Evolutionary conservation across 2,888 invertebrate species (phyloP).

Genomic region (Zaprionus bogoriensis): DNA sequence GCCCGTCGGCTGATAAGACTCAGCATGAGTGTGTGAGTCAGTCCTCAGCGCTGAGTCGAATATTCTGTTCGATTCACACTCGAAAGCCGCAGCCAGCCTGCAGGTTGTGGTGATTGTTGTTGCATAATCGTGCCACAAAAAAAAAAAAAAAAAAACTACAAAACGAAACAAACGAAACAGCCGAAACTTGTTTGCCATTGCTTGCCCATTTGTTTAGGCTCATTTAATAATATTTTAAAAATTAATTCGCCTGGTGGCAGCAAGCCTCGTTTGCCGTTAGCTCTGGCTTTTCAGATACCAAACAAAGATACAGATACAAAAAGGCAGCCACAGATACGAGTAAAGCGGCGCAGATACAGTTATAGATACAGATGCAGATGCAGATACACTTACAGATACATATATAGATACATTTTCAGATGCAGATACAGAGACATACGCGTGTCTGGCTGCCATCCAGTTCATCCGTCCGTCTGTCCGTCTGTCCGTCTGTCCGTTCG

Average conservation of each 20-base stretch:
- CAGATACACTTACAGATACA: slow-evolving; percentile 22
- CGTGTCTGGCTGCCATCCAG: no score
- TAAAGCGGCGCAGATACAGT: slow-evolving; percentile 58
- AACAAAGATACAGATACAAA: slow-evolving; percentile 45
- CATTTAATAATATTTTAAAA: slow-evolving; percentile 57
- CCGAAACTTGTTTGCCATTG: slow-evolving; percentile 55
- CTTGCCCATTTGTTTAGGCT: slow-evolving; percentile 51
- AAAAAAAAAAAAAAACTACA: slow-evolving; percentile 25
- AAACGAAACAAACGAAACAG: slow-evolving; percentile 26
- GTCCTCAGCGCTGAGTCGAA: slow-evolving; percentile 37
- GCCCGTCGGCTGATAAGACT: slow-evolving; percentile 51
- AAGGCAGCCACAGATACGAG: no score
- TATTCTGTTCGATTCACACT: slow-evolving; percentile 26
- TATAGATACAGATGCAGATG: slow-evolving; percentile 34
- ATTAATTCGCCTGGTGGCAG: slow-evolving; percentile 62
- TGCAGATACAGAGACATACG: slow-evolving; percentile 41
- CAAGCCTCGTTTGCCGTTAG: no score
- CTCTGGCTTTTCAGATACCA: no score
- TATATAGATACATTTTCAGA: no score
- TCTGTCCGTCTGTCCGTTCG: slow-evolving; percentile 7
- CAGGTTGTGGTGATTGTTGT: slow-evolving; percentile 14
- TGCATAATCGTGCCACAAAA: slow-evolving; percentile 44
- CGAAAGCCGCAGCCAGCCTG: not conserved
- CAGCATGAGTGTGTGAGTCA: no score
- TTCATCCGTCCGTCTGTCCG: slow-evolving; percentile 10